A percentile compares a stretch with the other conserved stretches of the same genome.
Conservation (phyloP, 2,888 invertebrate genomes). For the Catocala sponsa region DNA sequence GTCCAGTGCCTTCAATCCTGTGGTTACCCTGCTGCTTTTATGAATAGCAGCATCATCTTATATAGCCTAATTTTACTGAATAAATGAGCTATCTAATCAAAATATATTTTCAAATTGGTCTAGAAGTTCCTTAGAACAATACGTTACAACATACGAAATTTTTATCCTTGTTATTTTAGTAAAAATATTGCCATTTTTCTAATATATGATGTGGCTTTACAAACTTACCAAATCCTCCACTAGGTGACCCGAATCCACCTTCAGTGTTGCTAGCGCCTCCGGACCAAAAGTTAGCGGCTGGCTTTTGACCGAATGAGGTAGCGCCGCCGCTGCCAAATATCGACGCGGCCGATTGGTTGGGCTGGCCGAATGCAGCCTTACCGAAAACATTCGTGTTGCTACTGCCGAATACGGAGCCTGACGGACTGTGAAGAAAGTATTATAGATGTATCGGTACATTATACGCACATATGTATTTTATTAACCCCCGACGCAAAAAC, state of each 20-base stretch:
- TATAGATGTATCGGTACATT: not conserved
- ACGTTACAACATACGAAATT: too few species aligned
- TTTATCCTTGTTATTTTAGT: too few species aligned
- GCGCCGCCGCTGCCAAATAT: constrained; percentile 71
- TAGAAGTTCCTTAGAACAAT: too few species aligned
- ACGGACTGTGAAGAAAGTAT: constrained; percentile 51
- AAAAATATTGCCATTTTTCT: too few species aligned
- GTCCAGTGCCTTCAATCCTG: too few species aligned
- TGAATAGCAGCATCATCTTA: too few species aligned
- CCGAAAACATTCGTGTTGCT: constrained; percentile 72
- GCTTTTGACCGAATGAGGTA: constrained; percentile 67
- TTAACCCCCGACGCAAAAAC: too few species aligned
- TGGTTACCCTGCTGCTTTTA: too few species aligned
- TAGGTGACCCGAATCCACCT: constrained; percentile 68
- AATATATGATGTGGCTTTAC: not conserved
- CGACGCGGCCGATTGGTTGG: constrained; percentile 65
- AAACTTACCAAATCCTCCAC: constrained; percentile 68
- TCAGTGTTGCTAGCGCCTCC: constrained; percentile 61
- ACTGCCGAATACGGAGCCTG: constrained; percentile 73
- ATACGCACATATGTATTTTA: too few species aligned
- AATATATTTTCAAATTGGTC: too few species aligned
- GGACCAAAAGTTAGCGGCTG: constrained; percentile 71
- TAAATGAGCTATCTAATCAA: too few species aligned
- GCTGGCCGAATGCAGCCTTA: constrained; percentile 74
- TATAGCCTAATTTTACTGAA: too few species aligned